These are phyloP conservation scores for Zele albiditarsus DNA, from an alignment of 2,888 invertebrate genomes.

Conservation along the genomic window DNA sequence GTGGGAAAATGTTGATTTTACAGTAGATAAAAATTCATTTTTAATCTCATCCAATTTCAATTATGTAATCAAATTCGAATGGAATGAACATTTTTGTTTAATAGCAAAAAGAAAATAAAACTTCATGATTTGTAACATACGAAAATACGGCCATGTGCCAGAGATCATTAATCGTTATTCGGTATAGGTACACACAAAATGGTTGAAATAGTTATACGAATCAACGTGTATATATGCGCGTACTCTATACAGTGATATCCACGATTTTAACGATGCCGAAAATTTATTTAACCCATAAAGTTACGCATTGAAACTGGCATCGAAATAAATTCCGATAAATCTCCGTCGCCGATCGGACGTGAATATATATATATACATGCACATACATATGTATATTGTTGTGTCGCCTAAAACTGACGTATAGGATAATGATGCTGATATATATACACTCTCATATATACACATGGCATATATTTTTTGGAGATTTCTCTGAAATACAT, in stretches of 20 bases:
- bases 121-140: neutral
- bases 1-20: neutral
- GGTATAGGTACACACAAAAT: neutral
- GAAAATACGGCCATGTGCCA: neutral
- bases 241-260: neutral
- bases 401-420: constrained; percentile 11
- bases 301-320: constrained; percentile 25
- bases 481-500: neutral
- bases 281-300: constrained; percentile 38
- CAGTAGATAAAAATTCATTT: neutral
- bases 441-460: neutral
- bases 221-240: neutral
- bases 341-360: constrained; percentile 15
- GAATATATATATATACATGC: neutral
- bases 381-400: neutral
- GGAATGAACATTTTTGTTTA: neutral
- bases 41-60: neutral
- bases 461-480: neutral
- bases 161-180: constrained; percentile 22
- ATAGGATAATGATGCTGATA: neutral
- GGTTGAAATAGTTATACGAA: neutral
- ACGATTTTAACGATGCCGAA: constrained; percentile 26
- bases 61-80: neutral
- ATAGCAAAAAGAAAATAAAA: neutral
- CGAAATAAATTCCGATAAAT: constrained; percentile 32